Percentiles rank a stretch among this genome's conserved stretches.
Evolutionary conservation across 1,140 invertebrate species (phyloP).

Genomic region (Teleopsis dalmanni): DNA sequence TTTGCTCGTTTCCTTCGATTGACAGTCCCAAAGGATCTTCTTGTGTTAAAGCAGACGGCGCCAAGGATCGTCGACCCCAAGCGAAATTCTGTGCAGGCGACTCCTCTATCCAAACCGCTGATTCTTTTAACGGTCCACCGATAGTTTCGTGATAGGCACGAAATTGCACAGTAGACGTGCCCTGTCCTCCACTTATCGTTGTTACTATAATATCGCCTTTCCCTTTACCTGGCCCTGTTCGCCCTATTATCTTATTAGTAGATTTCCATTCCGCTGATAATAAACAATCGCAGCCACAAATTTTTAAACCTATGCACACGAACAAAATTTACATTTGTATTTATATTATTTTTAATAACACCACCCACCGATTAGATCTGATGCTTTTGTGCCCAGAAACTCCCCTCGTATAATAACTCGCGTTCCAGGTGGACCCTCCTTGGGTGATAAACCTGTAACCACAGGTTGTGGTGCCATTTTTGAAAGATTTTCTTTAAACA

Average conservation of each 20-base stretch:
- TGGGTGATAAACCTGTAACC: constrained; percentile 95
- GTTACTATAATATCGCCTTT: constrained; percentile 93
- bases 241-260: constrained; percentile 91
- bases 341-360: background rate
- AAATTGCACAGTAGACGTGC: constrained; percentile 93
- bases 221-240: constrained; percentile 88
- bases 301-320: constrained; percentile 65
- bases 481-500: background rate
- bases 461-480: constrained; percentile 70
- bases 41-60: constrained; percentile 74
- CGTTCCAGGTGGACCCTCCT: constrained; percentile 95
- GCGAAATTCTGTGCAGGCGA: constrained; percentile 64
- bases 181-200: constrained; percentile 82
- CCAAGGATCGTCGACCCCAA: constrained; percentile 73
- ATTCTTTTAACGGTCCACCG: constrained; percentile 92
- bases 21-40: constrained; percentile 92
- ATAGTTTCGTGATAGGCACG: constrained; percentile 79
- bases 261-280: constrained; percentile 97
- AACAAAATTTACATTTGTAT: background rate
- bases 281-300: constrained; percentile 92
- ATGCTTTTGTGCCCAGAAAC: constrained; percentile 76
- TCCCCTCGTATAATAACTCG: constrained; percentile 93
- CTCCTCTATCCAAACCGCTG: constrained; percentile 98
- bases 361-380: constrained; percentile 76
- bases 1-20: constrained; percentile 86